Percentiles rank a stretch among this genome's conserved stretches.
These are phyloP conservation scores for Ferdinandea cuprea DNA, from an alignment of 2,888 invertebrate species.

Conservation along the genomic window DNA sequence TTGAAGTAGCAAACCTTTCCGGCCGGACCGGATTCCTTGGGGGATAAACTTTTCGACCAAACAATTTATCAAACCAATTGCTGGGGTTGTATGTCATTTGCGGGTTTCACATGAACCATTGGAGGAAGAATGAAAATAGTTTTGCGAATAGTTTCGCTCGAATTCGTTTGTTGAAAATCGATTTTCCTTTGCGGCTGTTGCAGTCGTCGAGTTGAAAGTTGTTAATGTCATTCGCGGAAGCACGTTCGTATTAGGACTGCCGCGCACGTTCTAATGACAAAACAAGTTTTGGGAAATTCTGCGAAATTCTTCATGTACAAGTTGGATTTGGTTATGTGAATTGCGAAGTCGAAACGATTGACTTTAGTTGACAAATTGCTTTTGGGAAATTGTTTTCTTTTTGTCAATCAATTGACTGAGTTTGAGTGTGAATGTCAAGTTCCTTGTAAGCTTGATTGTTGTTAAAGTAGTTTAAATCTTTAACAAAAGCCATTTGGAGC, in stretches of 20 bases:
- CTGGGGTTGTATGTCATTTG: constrained; percentile 14
- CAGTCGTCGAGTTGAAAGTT: background rate
- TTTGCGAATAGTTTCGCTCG: constrained; percentile 19
- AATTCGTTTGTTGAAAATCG: constrained; percentile 37
- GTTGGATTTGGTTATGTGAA: constrained; percentile 35
- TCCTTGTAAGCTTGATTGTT: background rate
- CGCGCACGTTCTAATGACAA: constrained; percentile 49
- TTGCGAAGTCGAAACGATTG: constrained; percentile 6
- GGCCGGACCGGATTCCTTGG: background rate
- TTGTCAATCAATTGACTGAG: constrained; percentile 2
- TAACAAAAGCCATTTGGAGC: no score
- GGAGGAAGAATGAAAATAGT: constrained; percentile 5
- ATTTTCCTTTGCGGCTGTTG: constrained; percentile 2
- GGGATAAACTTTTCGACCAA: constrained; percentile 6
- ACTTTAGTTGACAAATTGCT: constrained; percentile 39
- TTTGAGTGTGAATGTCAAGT: constrained; percentile 1
- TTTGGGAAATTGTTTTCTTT: constrained; percentile 30
- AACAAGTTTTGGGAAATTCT: constrained; percentile 23
- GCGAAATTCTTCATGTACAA: constrained; percentile 1
- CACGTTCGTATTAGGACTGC: constrained; percentile 16
- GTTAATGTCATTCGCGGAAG: constrained; percentile 18
- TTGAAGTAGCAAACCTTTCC: constrained; percentile 11
- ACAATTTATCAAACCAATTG: constrained; percentile 52
- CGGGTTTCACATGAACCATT: constrained; percentile 7
- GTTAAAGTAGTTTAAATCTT: background rate